A percentile compares a stretch with the other conserved stretches of the same genome.
These are phyloP conservation scores for Nephrotoma appendiculata DNA, from an alignment of 2,888 invertebrate species.

Conservation along the genomic window DNA sequence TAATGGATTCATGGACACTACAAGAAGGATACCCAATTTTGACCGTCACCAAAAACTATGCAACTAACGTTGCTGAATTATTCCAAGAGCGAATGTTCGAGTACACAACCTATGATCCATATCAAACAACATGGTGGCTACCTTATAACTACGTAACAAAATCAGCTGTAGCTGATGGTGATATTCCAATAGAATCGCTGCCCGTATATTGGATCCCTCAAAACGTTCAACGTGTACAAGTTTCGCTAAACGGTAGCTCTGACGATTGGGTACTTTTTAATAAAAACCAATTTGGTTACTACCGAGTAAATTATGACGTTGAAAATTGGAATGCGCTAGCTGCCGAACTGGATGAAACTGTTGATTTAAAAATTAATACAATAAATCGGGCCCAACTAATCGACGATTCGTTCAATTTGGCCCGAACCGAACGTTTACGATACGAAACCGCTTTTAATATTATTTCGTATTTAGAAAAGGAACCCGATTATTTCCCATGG, in stretches of 20 bases:
- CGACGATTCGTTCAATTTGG: constrained; percentile 54
- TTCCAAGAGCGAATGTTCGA: background rate
- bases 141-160: background rate
- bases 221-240: background rate
- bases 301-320: constrained; percentile 55
- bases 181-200: background rate
- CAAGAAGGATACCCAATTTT: constrained; percentile 45
- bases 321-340: constrained; percentile 43
- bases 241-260: background rate
- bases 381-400: constrained; percentile 68
- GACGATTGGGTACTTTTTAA: constrained; percentile 27
- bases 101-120: background rate
- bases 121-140: background rate
- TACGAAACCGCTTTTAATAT: constrained; percentile 40
- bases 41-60: constrained; percentile 35
- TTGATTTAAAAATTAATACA: background rate
- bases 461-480: constrained; percentile 40
- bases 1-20: constrained; percentile 46
- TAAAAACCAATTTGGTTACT: constrained; percentile 32
- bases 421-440: constrained; percentile 1
- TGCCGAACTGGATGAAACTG: background rate
- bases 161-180: background rate
- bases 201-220: constrained; percentile 3
- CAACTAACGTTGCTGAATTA: constrained; percentile 11
- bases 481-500: constrained; percentile 51